These are phyloP conservation scores for Gnathonemus longibarbis DNA, from an alignment of 2,113 vertebrate genomes.

Conservation along the genomic window DNA sequence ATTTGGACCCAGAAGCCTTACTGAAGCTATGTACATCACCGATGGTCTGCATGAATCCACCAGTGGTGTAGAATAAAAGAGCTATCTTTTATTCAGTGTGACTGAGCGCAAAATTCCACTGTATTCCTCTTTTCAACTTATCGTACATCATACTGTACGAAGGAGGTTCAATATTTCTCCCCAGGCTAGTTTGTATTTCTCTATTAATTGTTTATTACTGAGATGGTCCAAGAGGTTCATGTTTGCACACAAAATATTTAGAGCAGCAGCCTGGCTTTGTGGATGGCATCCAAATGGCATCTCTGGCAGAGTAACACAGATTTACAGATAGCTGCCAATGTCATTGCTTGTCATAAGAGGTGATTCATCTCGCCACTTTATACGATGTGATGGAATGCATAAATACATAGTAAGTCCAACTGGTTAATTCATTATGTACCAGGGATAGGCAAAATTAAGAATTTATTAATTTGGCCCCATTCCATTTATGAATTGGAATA, in stretches of 20 bases:
- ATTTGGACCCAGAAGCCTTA: too few relatives aligned
- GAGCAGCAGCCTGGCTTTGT: background rate
- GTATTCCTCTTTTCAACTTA: background rate
- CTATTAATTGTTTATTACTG: background rate
- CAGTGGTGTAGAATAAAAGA: background rate
- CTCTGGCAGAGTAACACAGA: background rate
- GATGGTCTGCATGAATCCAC: background rate
- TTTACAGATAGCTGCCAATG: background rate
- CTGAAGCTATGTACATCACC: too few relatives aligned
- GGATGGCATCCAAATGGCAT: background rate
- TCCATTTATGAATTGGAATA: too few relatives aligned
- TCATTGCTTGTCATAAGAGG: background rate
- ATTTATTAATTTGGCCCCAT: too few relatives aligned
- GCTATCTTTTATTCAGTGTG: background rate
- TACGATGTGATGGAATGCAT: too few relatives aligned
- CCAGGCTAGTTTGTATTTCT: background rate
- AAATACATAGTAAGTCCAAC: too few relatives aligned
- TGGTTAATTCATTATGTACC: too few relatives aligned
- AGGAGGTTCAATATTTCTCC: background rate
- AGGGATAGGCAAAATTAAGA: too few relatives aligned
- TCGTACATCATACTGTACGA: background rate
- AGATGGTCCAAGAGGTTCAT: background rate
- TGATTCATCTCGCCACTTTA: background rate
- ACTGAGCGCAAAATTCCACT: background rate
- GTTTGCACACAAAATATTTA: background rate